Conservation (phyloP, 1,140 invertebrate species). For the Eumaeus atala region DNA sequence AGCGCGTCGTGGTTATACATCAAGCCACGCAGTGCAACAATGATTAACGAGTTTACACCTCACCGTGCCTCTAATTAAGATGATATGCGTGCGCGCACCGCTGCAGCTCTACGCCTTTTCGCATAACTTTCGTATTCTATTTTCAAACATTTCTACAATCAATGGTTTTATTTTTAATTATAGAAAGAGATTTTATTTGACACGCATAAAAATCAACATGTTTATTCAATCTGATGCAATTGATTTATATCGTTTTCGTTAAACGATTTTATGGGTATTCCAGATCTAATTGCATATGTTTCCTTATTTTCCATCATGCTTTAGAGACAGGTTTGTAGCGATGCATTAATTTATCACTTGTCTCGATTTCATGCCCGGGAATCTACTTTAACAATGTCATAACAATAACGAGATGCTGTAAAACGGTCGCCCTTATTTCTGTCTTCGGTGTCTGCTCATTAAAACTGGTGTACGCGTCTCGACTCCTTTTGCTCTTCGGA, state of each 20-base stretch:
- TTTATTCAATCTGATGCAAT: too few relatives aligned
- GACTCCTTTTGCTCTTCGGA: conserved; percentile 47
- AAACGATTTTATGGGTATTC: too few relatives aligned
- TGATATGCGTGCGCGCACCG: conserved; percentile 53
- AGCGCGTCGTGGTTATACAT: conserved; percentile 46
- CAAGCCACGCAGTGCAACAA: conserved; percentile 52
- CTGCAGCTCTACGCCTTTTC: conserved; percentile 23
- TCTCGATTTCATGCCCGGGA: conserved; percentile 39
- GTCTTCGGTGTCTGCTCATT: conserved; percentile 67
- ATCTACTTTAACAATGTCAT: conserved; percentile 59
- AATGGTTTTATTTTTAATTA: too few relatives aligned
- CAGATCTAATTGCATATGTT: not conserved
- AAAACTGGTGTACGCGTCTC: conserved; percentile 49
- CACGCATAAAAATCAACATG: too few relatives aligned
- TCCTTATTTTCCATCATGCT: not conserved
- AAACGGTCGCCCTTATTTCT: conserved; percentile 62
- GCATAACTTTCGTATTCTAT: conserved; percentile 6
- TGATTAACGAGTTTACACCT: conserved; percentile 72
- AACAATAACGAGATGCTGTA: conserved; percentile 58
- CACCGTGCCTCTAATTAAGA: conserved; percentile 66
- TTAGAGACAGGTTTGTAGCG: conserved; percentile 4
- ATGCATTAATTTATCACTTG: conserved; percentile 36
- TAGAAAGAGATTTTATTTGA: too few relatives aligned
- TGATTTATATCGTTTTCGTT: too few relatives aligned
- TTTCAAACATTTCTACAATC: too few relatives aligned